Base-by-base conservation (phyloP, 2,113 vertebrate genomes). In the Oncorhynchus keta region DNA sequence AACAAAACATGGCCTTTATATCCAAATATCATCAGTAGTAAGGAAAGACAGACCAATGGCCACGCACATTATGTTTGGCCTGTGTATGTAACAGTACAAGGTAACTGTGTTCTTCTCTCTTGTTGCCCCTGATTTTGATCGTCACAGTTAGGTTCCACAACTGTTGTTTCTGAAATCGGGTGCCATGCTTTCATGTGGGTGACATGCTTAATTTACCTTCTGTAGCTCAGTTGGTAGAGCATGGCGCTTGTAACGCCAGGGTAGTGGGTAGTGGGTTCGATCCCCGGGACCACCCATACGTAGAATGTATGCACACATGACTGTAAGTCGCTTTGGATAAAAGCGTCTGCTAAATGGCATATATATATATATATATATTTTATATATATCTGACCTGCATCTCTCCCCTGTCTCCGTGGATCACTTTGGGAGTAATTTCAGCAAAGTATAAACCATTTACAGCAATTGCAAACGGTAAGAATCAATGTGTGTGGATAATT, bases 361-460 rank as follows among this genome's bases (percentile, higher is more conserved):
- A n/a, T n/a, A n/a, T n/a, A n/a, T n/a, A n/a, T n/a, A n/a, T n/a
- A n/a, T n/a, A n/a, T n/a, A n/a, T n/a, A n/a, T n/a, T n/a, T n/a
- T n/a, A n/a, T n/a, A n/a, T n/a, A n/a, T n/a, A 90, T 82, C 74
- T 83, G 84, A 87, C 85, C 81, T 14, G 66, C 79, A 73, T 74
- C 81, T 83, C 82, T 68, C 24, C 26, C 76, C 76, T 39, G 75
- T 65, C 68, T 76, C 24, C 1, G 62, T 30, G 35, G 35, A 32
- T 48, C 16, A 48, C 79, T 83, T 59, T 70, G 72, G 16, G 26
- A 78, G 84, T 78, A 79, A 82, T 89, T 90, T 85, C 83, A 74
- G 86, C 78, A 77, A 90, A 87, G 84, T 88, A 86, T 90, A 90
- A 93, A 94, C 93, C 89, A 91, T 91, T 93, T 84, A 89, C 84